These are phyloP conservation scores for Seladonia tumulorum DNA, from an alignment of 2,888 invertebrate species.

Conservation along the genomic window DNA sequence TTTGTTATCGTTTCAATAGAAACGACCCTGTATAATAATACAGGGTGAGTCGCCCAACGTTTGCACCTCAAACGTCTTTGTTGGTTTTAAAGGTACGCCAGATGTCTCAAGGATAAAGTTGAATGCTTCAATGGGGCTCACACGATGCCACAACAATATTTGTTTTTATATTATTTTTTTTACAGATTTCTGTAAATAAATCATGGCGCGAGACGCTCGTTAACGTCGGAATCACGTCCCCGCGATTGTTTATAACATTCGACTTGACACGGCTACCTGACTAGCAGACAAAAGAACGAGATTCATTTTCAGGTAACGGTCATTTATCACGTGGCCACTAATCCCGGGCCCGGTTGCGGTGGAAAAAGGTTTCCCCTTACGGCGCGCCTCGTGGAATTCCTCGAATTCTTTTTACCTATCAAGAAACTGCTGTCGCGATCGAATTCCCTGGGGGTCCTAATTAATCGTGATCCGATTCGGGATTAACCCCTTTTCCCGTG, in stretches of 20 bases:
- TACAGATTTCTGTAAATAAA: neutral
- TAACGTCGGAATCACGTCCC: neutral
- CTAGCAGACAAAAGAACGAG: neutral
- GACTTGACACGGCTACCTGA: neutral
- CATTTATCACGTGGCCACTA: conserved; percentile 5
- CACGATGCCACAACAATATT: no score
- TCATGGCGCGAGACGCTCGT: neutral
- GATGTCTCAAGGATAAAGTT: no score
- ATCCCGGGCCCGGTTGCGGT: neutral
- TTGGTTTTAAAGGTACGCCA: no score
- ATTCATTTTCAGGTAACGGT: neutral
- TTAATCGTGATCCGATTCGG: conserved; percentile 5
- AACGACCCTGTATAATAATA: no score
- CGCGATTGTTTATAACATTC: neutral
- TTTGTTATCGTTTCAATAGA: neutral
- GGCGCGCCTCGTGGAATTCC: neutral
- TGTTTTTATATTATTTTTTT: no score
- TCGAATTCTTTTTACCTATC: neutral
- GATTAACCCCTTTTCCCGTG: neutral
- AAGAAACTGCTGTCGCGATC: neutral
- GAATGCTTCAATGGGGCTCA: no score
- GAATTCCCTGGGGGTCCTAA: neutral
- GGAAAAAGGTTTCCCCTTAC: neutral
- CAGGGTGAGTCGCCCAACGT: no score
- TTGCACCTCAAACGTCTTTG: no score